Base-by-base conservation (phyloP, 2,888 invertebrate species). In the Aporophyla lueneburgensis region DNA sequence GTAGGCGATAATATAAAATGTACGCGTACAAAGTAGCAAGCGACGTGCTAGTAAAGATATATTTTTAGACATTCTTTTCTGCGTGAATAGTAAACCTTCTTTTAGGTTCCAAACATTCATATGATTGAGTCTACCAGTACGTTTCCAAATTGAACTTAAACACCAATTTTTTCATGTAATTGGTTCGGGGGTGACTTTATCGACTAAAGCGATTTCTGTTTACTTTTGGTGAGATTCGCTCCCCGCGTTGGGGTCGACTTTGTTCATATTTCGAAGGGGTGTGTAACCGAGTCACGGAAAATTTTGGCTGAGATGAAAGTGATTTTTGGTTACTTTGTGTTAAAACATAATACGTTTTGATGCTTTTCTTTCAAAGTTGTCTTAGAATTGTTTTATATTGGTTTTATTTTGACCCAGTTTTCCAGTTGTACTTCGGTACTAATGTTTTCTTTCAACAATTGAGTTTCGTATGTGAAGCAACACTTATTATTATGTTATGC, bases 161-260 rank as follows among this genome's bases (percentile, higher is more conserved):
- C 62, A 81, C 63, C 78, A 75, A 76, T 86, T 86, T 78, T 70
- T 9, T 74, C 58, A 70, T 56, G 74, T 80, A 71, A 86, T 87
- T 81, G 76, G 49, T 66, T 87, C 12, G 62, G 51, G 71, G 49
- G 74, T 5, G 58, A 73, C 21, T 74, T 78, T 76, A 68, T 49
- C 21, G 59, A 67, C 68, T 69, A 40, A 73, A 84, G 33, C 68
- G 65, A 76, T 71, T 78, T 79, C 51, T 81, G 59, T 85, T 81
- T 76, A 85, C 62, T 69, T 85, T 82, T 62, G 21, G 56, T 27
- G 10, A 76, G 71, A 66, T 70, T 66, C 62, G 14, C 69, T 51
- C 53, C 72, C 61, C 62, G 21, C 43, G 61, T 24, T 7, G 67
- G 54, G 69, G 68, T 58, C 74, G 74, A 76, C 63, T 78, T 71